Percentiles rank a stretch among this genome's conserved stretches.
Evolutionary conservation across 1,140 invertebrate species (phyloP).

Genomic region (Mya arenaria): DNA sequence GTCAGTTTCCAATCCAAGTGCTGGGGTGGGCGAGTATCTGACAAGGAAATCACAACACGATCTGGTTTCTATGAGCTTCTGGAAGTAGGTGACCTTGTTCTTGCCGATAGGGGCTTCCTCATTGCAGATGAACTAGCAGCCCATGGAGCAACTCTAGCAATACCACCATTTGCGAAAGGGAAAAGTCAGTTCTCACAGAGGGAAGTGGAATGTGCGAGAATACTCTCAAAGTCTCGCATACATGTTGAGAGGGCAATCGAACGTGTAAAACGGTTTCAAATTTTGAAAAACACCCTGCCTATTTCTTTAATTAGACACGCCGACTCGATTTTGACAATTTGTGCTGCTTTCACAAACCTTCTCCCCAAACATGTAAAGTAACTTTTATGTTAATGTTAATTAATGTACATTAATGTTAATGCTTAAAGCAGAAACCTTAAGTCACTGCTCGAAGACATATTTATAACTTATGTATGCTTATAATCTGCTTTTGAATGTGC

Average conservation of each 20-base stretch:
- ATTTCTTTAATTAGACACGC: background rate
- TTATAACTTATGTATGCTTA: background rate
- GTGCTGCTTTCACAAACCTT: conserved; percentile 28
- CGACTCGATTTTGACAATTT: conserved; percentile 40
- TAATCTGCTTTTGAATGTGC: background rate
- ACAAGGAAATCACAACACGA: conserved; percentile 51
- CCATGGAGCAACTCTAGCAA: conserved; percentile 4
- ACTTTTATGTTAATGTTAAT: background rate
- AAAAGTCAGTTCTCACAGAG: conserved; percentile 8
- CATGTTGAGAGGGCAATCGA: conserved; percentile 45
- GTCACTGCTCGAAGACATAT: background rate
- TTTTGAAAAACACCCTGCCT: conserved; percentile 10
- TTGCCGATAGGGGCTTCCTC: conserved; percentile 52
- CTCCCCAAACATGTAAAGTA: conserved; percentile 23
- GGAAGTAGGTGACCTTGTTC: conserved; percentile 33
- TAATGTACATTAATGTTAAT: background rate
- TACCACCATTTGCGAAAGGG: conserved; percentile 40
- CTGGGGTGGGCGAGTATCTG: conserved; percentile 55
- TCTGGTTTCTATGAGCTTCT: conserved; percentile 48
- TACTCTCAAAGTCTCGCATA: conserved; percentile 3
- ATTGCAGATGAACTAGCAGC: conserved; percentile 29
- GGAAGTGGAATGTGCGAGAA: background rate
- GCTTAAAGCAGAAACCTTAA: background rate
- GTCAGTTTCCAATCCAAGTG: no score
- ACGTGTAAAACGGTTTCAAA: conserved; percentile 37